Percentiles rank a stretch among this genome's conserved stretches.
Evolutionary conservation across 2,797 vertebrate genomes (phyloP).

Genomic region (Balearica regulorum): DNA sequence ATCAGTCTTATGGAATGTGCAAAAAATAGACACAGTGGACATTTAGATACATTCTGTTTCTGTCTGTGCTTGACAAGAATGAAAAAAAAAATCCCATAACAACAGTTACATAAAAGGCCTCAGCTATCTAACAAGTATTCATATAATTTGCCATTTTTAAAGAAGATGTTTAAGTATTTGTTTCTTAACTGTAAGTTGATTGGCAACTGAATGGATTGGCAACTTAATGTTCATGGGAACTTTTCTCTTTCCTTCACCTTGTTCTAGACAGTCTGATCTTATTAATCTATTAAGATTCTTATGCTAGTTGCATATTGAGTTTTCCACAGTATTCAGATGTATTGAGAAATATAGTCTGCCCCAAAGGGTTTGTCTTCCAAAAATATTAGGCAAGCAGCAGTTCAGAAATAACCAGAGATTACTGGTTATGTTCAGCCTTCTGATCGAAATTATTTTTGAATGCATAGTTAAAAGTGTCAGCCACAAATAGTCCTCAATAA

Average conservation of each 20-base stretch:
- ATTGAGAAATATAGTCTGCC: background rate
- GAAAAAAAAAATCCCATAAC: background rate
- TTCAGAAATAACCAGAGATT: background rate
- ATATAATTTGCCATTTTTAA: background rate
- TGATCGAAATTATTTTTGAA: background rate
- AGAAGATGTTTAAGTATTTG: background rate
- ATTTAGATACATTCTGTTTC: background rate
- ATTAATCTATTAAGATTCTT: background rate
- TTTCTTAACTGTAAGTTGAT: background rate
- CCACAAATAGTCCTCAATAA: background rate
- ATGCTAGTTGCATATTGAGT: background rate
- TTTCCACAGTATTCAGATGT: background rate
- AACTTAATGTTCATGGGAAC: background rate
- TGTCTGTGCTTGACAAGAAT: background rate
- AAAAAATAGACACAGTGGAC: slow-evolving; percentile 17
- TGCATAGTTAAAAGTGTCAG: background rate
- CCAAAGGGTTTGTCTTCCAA: background rate
- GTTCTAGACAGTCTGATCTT: background rate
- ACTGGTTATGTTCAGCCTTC: background rate
- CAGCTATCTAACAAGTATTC: background rate
- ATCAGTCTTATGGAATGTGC: slow-evolving; percentile 28
- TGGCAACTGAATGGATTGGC: background rate
- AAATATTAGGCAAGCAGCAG: background rate
- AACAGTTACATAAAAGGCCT: background rate
- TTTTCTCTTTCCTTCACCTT: background rate